These are phyloP conservation scores for Amphilophus citrinellus DNA, from an alignment of 2,113 vertebrate genomes.

Conservation along the genomic window DNA sequence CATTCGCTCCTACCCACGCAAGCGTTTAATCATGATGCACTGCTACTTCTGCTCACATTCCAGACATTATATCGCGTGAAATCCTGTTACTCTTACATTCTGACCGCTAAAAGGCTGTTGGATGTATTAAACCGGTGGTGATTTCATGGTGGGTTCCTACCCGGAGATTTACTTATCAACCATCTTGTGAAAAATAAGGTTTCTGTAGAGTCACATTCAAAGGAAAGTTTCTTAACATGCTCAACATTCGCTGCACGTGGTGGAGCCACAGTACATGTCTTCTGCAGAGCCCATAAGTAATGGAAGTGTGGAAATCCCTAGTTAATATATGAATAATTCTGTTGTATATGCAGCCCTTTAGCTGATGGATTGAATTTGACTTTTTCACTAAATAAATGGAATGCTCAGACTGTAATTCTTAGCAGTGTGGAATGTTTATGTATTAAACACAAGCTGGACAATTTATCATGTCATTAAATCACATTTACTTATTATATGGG, in stretches of 20 bases:
- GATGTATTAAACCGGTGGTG: neutral
- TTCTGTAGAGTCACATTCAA: neutral
- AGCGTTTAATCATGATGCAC: slow-evolving; percentile 73
- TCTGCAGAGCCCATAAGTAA: slow-evolving; percentile 29
- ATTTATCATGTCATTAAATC: slow-evolving; percentile 47
- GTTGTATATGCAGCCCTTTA: slow-evolving; percentile 33
- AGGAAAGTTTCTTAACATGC: neutral
- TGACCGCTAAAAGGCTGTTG: neutral
- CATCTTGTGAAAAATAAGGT: neutral
- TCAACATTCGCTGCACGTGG: slow-evolving; percentile 36
- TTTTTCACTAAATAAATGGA: slow-evolving; percentile 42
- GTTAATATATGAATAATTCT: slow-evolving; percentile 59
- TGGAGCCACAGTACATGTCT: slow-evolving; percentile 18
- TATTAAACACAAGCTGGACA: slow-evolving; percentile 24
- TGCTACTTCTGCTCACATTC: slow-evolving; percentile 72
- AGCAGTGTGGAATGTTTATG: slow-evolving; percentile 19
- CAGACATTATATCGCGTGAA: slow-evolving; percentile 40
- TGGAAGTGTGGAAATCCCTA: slow-evolving; percentile 43
- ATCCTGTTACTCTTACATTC: slow-evolving; percentile 34
- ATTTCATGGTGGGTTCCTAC: neutral
- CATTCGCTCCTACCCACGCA: slow-evolving; percentile 73
- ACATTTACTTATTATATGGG: slow-evolving; percentile 8
- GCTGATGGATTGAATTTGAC: slow-evolving; percentile 33
- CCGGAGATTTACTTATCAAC: neutral
- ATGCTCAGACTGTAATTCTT: slow-evolving; percentile 14